Evolutionary conservation across 1,140 invertebrate genomes (phyloP), one percentile per base, ranked within the genome.

Genomic region (Spodoptera frugiperda): DNA sequence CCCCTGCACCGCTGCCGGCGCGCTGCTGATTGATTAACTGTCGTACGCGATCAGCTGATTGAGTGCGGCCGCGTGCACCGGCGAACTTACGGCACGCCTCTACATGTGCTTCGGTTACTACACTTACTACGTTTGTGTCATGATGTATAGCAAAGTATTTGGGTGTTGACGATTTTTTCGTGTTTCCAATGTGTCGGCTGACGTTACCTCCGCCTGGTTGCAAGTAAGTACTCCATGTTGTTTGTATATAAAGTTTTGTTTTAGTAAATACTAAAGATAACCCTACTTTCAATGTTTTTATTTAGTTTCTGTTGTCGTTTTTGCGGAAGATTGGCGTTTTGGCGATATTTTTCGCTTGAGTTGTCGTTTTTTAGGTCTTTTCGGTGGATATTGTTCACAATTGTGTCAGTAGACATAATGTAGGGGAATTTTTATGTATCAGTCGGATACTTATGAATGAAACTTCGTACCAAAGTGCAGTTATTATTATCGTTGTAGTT

Each of bases 71-170:
- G 78, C 78, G 77, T 68, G 79, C 75, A 70, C 53, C 78, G 73
- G 65, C 73, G 57, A 48, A 54, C 65, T 51, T 17, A 33, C 73
- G 80, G 77, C 83, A 82, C 82, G 81, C 82, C 78, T 83, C 75
- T 84, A 87, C 87, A 87, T 89, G 88, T 90, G 87, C 83, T 88
- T 39, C 82, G 79, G 30, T 25, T 82, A 82, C 80, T 79, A 85
- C 80, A 83, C 72, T 76, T 87, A 88, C 87, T 89, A 90, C 85
- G 86, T 79, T 84, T 86, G 89, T 92, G 89, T 75, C 79, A 85
- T 82, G 72, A 25, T 85, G 78, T 82, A 81, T 86, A 85, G 89
- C 85, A 84, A 87, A 86, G 85, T 89, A 87, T 82, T 81, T 83
- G 80, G 88, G 88, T 83, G 72, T 86, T 88, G 85, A 89, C 86